Base-by-base conservation (phyloP, 2,113 vertebrate species). In the Neogobius melanostomus region DNA sequence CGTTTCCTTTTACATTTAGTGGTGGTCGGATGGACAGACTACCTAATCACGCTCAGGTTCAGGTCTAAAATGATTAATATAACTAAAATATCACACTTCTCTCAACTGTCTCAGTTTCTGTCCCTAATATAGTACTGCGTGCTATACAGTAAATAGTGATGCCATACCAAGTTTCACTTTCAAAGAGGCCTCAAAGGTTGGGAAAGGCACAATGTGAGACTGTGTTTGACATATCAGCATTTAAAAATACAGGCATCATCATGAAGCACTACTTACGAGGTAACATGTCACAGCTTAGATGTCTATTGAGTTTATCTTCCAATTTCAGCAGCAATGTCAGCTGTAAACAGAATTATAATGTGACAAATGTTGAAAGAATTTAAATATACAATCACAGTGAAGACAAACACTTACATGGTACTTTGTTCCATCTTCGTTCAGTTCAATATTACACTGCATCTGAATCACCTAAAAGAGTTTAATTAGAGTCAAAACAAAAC, bases 221-320 rank as follows among this genome's bases (percentile, higher is more conserved):
- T 54, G 21, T 54, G 17, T 56, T 56, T 28, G 9, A 56, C 17
- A 56, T 56, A 28, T 56, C 17, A 56, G 10, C 16, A 8, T 28
- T 56, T 56, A 4, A 28, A 16, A 50, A 15, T 12, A 50, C 49
- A 36, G 28, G 28, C 28, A 36, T 36, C 28, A 36, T 56, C 15
- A 44, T 6, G 11, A 21, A 61, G 9, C 12, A 16, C 2, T n/a
- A 61, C 87, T 87, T 87, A 91, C 90, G 94, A 85, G 96, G 95
- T 92, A 96, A 93, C 82, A 97, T 91, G 90, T 98, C 98, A 91
- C 98, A 99, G 94, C 96, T 99, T 90, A 99, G 91, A 87, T 99
- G 97, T 89, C 98, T 93, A 85, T 98, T 99, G 89, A 99, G 85
- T 87, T 99, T 99, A 92, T 99, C 98, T 86, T 99, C 98, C 90